phyloP scores from a whole-genome alignment of 2,888 invertebrate species.

The Lymantria monacha region DNA sequence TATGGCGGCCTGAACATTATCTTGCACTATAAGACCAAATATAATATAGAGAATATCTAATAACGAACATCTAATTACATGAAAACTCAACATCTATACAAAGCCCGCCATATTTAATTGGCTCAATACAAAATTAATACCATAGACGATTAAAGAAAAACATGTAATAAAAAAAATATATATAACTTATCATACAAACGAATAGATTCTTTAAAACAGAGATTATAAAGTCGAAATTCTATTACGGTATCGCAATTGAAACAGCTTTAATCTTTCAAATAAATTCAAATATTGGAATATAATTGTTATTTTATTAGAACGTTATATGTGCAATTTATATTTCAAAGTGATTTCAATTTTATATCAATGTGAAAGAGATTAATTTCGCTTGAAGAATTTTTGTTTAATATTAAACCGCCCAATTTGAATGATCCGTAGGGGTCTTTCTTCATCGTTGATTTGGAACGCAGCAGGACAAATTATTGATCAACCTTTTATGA shows the following conservation, averaged over 20 bases:
- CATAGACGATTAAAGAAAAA: slow-evolving; percentile 1
- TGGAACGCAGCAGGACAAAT: slow-evolving; percentile 21
- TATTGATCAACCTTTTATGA: slow-evolving; percentile 3
- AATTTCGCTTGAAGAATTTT: not conserved
- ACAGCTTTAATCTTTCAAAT: slow-evolving; percentile 2
- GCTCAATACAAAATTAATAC: slow-evolving; percentile 28
- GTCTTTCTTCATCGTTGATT: slow-evolving; percentile 10
- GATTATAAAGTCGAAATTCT: not conserved
- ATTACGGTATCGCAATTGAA: not conserved
- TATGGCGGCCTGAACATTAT: too few relatives aligned
- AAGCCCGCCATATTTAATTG: slow-evolving; percentile 44
- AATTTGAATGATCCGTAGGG: slow-evolving; percentile 20
- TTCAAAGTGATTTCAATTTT: not conserved
- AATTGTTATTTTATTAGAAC: slow-evolving; percentile 2
- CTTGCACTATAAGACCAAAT: too few relatives aligned
- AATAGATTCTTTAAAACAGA: not conserved
- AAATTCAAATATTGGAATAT: slow-evolving; percentile 18
- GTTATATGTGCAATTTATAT: not conserved
- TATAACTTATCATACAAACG: not conserved
- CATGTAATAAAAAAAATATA: slow-evolving; percentile 2
- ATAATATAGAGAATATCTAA: too few relatives aligned
- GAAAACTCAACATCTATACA: not conserved
- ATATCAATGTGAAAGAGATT: rapidly evolving
- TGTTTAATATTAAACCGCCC: not conserved
- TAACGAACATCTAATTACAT: not conserved